A percentile compares a stretch with the other conserved stretches of the same genome.
Evolutionary conservation across 2,888 invertebrate genomes (phyloP).

Genomic region (Noctua pronuba): DNA sequence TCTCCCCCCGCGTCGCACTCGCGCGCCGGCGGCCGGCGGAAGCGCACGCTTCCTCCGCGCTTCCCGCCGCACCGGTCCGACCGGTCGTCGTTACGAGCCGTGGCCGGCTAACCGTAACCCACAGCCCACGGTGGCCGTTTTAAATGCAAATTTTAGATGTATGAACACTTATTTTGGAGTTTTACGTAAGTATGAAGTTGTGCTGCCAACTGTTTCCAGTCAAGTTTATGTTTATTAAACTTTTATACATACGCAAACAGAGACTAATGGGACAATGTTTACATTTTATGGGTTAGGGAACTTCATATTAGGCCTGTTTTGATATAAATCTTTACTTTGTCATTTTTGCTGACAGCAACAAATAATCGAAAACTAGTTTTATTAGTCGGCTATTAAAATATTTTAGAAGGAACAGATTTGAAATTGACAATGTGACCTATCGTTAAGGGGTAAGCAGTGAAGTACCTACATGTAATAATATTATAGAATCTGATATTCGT

Average conservation of each 20-base stretch:
- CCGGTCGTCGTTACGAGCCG: constrained; percentile 63
- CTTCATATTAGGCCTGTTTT: constrained; percentile 13
- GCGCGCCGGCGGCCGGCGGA: constrained; percentile 63
- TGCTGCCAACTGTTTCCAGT: constrained; percentile 44
- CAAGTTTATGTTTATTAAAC: constrained; percentile 59
- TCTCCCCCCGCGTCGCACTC: constrained; percentile 77
- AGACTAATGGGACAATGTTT: constrained; percentile 44
- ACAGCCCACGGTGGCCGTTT: constrained; percentile 67
- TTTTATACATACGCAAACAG: constrained; percentile 43
- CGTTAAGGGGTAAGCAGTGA: background rate
- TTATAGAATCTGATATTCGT: constrained; percentile 3
- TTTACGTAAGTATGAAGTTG: constrained; percentile 57
- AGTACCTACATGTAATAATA: constrained; percentile 2
- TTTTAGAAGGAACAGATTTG: background rate
- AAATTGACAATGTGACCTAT: background rate
- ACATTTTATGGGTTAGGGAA: constrained; percentile 28
- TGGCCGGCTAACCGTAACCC: constrained; percentile 71
- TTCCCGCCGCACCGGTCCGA: constrained; percentile 50
- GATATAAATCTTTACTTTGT: background rate
- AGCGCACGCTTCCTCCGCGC: constrained; percentile 61
- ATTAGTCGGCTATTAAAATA: background rate
- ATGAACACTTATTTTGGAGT: constrained; percentile 65
- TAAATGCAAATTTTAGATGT: constrained; percentile 72
- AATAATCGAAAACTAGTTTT: background rate
- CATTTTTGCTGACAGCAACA: background rate